A percentile compares a stretch with the other conserved stretches of the same genome.
Evolutionary conservation across 2,797 vertebrate genomes (phyloP).

Genomic region (Gallinago nigripennis): DNA sequence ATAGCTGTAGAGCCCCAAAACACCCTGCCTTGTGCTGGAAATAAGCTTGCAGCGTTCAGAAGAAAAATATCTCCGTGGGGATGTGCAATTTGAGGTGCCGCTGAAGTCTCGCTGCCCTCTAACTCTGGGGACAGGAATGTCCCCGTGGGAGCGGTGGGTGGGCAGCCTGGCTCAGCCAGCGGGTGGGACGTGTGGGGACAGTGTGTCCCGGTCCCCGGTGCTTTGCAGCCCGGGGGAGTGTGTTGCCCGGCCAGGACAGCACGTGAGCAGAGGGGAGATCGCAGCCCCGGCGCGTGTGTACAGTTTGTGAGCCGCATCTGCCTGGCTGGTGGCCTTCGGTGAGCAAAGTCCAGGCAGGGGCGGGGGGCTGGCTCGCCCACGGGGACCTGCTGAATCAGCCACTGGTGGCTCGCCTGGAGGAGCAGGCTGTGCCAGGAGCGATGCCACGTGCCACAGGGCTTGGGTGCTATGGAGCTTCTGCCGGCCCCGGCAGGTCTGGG

Average conservation of each 20-base stretch:
- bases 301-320: not conserved
- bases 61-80: not conserved
- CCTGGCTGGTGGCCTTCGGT: not conserved
- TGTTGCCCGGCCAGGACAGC: accelerated
- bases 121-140: not conserved
- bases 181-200: accelerated
- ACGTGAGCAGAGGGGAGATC: accelerated
- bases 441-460: accelerated
- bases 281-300: accelerated
- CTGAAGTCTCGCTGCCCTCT: not conserved
- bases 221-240: not conserved
- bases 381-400: not conserved
- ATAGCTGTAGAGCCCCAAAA: not conserved
- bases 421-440: not conserved
- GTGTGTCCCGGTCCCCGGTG: not conserved
- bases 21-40: not conserved
- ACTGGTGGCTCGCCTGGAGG: not conserved
- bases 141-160: not conserved
- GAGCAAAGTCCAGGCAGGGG: not conserved
- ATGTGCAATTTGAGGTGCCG: not conserved
- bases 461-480: accelerated
- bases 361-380: not conserved
- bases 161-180: accelerated
- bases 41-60: not conserved
- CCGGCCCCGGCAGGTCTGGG: not conserved